Conservation (phyloP, 2,113 vertebrate genomes). For the Gadus macrocephalus region DNA sequence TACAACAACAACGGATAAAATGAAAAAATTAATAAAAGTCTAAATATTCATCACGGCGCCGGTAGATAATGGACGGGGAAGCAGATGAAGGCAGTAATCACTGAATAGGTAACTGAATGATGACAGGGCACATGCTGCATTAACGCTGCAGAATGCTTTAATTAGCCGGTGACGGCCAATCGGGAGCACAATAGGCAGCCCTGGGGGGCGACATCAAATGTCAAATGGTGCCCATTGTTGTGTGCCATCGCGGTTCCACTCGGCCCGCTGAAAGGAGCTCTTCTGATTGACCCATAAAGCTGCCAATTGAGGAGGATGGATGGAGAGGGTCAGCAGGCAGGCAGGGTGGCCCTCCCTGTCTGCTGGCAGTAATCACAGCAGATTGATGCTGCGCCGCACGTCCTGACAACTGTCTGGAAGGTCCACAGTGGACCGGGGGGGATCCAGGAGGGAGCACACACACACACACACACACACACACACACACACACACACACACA, state of each 20-base stretch:
- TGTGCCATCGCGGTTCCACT: neutral
- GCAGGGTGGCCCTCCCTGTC: slow-evolving; percentile 31
- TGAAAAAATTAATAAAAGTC: too few relatives aligned
- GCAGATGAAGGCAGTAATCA: too few relatives aligned
- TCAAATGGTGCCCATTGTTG: slow-evolving; percentile 29
- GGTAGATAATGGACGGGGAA: too few relatives aligned
- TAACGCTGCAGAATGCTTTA: slow-evolving; percentile 27
- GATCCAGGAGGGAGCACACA: neutral
- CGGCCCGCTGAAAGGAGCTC: slow-evolving; percentile 15
- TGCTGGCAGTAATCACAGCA: slow-evolving; percentile 40
- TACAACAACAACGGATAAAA: too few relatives aligned
- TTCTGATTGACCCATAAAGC: slow-evolving; percentile 50
- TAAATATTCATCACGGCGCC: too few relatives aligned
- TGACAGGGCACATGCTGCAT: too few relatives aligned
- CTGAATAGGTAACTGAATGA: too few relatives aligned
- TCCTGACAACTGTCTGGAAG: slow-evolving; percentile 22
- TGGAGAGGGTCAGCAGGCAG: slow-evolving; percentile 22
- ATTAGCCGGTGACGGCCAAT: slow-evolving; percentile 20
- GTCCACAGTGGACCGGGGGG: neutral
- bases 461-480: neutral
- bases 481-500: neutral
- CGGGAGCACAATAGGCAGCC: slow-evolving; percentile 12
- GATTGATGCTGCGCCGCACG: slow-evolving; percentile 42
- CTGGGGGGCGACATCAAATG: slow-evolving; percentile 37
- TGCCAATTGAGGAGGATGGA: slow-evolving; percentile 60